A percentile compares a stretch with the other conserved stretches of the same genome.
phyloP scores from a whole-genome alignment of 2,888 invertebrate species.

The Aradus depressus region DNA sequence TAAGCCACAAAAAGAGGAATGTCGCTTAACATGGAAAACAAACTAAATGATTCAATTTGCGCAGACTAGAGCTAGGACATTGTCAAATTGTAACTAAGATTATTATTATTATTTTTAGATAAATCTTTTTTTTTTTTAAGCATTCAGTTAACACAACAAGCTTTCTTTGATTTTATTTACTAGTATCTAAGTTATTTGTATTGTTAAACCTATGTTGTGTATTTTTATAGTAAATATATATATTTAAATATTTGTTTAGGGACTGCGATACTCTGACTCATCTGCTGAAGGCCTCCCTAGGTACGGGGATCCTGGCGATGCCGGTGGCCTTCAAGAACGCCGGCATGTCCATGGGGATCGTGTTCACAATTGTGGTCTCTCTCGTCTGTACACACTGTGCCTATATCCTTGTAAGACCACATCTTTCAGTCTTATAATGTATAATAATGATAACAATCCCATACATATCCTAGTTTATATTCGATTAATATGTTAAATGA shows the following conservation, averaged over 20 bases:
- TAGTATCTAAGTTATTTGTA: not conserved
- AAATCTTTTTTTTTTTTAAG: not conserved
- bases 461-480: too few species aligned
- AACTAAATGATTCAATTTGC: too few species aligned
- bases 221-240: conserved; percentile 9
- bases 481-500: too few species aligned
- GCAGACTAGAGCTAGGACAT: too few species aligned
- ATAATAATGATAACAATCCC: too few species aligned
- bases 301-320: conserved; percentile 92
- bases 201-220: not conserved
- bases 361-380: conserved; percentile 74
- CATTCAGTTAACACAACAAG: not conserved
- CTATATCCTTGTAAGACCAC: conserved; percentile 66
- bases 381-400: conserved; percentile 89
- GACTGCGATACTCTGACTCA: conserved; percentile 86
- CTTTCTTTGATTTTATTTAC: not conserved
- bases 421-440: too few species aligned
- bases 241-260: conserved; percentile 43
- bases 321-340: conserved; percentile 81
- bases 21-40: too few species aligned
- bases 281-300: conserved; percentile 88
- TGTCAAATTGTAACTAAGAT: too few species aligned
- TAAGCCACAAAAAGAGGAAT: too few species aligned
- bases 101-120: not conserved
- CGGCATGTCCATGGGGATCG: conserved; percentile 72